Evolutionary conservation across 2,797 vertebrate genomes (phyloP).

Genomic region (Smutsia gigantea): DNA sequence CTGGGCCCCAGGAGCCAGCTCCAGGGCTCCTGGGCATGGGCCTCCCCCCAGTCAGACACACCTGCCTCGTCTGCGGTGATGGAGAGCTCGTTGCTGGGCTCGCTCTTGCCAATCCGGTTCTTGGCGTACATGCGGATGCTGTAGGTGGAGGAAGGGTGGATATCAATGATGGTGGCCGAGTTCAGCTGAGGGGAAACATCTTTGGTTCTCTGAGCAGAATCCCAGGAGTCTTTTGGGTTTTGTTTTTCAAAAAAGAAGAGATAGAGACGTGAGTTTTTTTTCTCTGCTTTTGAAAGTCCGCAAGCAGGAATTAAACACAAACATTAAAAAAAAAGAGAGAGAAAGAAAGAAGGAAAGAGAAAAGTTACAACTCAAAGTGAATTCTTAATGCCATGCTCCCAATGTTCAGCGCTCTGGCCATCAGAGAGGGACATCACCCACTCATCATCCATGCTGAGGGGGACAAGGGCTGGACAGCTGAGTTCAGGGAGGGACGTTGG

Average conservation of each 20-base stretch:
- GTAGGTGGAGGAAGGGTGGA: constrained; percentile 98
- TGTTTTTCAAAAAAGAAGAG: constrained; percentile 81
- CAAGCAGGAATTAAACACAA: constrained; percentile 68
- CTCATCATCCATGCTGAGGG: not conserved
- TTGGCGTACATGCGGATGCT: constrained; percentile 99
- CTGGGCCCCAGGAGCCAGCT: not conserved
- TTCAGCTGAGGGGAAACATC: constrained; percentile 99
- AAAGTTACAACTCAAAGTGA: constrained; percentile 15
- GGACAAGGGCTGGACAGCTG: not conserved
- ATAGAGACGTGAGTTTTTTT: constrained; percentile 81
- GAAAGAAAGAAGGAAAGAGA: not conserved
- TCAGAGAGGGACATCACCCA: not conserved
- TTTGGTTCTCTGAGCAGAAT: constrained; percentile 98
- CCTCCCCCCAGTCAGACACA: constrained; percentile 68
- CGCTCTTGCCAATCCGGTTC: constrained; percentile 98
- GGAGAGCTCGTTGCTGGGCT: constrained; percentile 99
- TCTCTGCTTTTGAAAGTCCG: constrained; percentile 73
- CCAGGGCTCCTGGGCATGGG: not conserved
- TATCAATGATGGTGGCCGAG: constrained; percentile 99
- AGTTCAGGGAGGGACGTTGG: not conserved
- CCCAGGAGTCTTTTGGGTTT: constrained; percentile 94
- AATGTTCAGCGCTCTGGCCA: not conserved
- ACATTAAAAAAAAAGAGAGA: not conserved
- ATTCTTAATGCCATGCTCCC: not conserved
- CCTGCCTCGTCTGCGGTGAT: constrained; percentile 99